A percentile compares a stretch with the other conserved stretches of the same genome.
These are phyloP conservation scores for Acrobasis consociella DNA, from an alignment of 2,888 invertebrate species.

Conservation along the genomic window DNA sequence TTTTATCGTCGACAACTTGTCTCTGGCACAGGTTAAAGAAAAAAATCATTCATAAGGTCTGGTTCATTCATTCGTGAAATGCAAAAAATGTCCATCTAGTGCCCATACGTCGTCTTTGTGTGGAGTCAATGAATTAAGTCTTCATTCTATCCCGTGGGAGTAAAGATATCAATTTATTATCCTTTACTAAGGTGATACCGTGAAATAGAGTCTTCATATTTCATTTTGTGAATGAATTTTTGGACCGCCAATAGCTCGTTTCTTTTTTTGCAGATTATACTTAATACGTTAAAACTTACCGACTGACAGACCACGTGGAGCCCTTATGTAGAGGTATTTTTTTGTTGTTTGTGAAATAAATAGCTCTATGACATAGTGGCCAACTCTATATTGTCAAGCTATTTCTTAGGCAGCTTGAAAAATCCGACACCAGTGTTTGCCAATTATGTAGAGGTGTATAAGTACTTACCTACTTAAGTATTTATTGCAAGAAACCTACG, in stretches of 20 bases:
- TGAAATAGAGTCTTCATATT: conserved; percentile 37
- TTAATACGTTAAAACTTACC: no score
- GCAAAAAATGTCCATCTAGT: conserved; percentile 57
- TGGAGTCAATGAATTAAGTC: conserved; percentile 64
- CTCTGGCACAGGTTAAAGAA: conserved; percentile 58
- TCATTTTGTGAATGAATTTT: conserved; percentile 29
- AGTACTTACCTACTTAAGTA: no score
- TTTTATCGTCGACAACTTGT: conserved; percentile 65
- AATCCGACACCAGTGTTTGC: no score
- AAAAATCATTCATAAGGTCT: conserved; percentile 58
- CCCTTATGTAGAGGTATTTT: no score
- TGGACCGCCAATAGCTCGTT: conserved; percentile 9
- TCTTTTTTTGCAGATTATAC: neutral
- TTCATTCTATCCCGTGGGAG: conserved; percentile 75
- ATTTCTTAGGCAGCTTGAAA: no score
- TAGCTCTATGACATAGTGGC: no score
- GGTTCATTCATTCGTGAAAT: conserved; percentile 42
- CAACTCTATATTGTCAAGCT: no score
- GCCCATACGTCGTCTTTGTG: conserved; percentile 47
- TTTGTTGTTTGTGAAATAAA: no score
- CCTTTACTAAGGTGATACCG: conserved; percentile 38
- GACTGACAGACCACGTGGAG: no score
- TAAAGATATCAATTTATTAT: conserved; percentile 57
- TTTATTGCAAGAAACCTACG: no score
- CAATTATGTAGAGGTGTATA: no score